A percentile compares a stretch with the other conserved stretches of the same genome.
Evolutionary conservation across 1,140 invertebrate species (phyloP).

Genomic region (Telenomus remus): DNA sequence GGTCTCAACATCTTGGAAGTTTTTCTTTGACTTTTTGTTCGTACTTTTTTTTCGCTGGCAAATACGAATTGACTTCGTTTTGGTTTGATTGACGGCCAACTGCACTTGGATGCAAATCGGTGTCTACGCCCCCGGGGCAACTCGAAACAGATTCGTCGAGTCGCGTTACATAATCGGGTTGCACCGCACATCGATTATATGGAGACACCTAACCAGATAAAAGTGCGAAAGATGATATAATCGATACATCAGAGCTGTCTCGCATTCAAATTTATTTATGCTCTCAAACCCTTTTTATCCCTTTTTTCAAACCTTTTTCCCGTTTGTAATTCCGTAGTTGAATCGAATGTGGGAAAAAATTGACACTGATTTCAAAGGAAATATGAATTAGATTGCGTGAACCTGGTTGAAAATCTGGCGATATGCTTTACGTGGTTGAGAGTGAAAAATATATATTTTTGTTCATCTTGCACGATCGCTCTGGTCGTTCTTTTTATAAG

Average conservation of each 20-base stretch:
- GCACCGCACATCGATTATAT: constrained; percentile 19
- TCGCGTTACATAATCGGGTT: constrained; percentile 31
- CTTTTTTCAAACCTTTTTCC: no score
- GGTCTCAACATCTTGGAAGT: constrained; percentile 28
- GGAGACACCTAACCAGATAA: constrained; percentile 24
- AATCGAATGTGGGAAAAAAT: no score
- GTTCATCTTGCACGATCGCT: background rate
- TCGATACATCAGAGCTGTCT: constrained; percentile 27
- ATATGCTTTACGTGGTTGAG: background rate
- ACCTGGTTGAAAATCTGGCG: no score
- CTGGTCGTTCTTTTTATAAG: constrained; percentile 1
- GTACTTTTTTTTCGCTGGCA: constrained; percentile 17
- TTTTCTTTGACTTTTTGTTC: constrained; percentile 11
- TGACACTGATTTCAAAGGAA: no score
- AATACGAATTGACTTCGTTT: constrained; percentile 62
- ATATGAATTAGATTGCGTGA: no score
- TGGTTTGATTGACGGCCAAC: constrained; percentile 52
- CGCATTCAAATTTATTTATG: background rate
- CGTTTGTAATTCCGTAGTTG: no score
- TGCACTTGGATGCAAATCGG: constrained; percentile 49
- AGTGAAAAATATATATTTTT: background rate
- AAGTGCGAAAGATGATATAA: constrained; percentile 29
- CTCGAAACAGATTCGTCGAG: constrained; percentile 28
- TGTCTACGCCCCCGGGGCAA: constrained; percentile 13
- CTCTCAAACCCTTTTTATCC: background rate